Conservation (phyloP, 2,113 vertebrate species). For the Steatornis caripensis region DNA sequence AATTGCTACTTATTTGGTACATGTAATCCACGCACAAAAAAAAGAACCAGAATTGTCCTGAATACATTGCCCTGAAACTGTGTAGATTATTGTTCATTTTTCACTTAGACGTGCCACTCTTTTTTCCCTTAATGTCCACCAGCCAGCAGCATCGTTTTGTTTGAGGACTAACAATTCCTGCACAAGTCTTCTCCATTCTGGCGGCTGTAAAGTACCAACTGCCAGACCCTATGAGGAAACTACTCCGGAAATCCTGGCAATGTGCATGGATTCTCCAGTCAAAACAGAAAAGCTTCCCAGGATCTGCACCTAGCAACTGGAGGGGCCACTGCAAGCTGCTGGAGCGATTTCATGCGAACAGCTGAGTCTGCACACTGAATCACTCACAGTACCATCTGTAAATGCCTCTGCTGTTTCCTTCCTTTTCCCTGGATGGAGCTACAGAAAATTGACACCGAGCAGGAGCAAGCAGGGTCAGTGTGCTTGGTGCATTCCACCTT, state of each 20-base stretch:
- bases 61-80: neutral
- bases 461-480: neutral
- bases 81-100: neutral
- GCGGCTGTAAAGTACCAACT: neutral
- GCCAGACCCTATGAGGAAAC: neutral
- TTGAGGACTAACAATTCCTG: neutral
- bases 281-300: slow-evolving; percentile 24
- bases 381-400: neutral
- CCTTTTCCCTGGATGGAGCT: neutral
- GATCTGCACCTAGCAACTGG: slow-evolving; percentile 13
- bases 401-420: neutral
- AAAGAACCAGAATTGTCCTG: neutral
- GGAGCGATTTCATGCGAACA: neutral
- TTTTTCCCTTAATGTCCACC: neutral
- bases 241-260: neutral
- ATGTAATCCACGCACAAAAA: neutral
- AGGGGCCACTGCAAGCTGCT: neutral
- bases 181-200: neutral
- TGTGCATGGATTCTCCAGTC: neutral
- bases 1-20: neutral
- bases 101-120: neutral
- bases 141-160: neutral
- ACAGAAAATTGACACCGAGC: neutral
- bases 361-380: neutral
- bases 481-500: neutral